Percentiles rank a stretch among this genome's conserved stretches.
These are phyloP conservation scores for Pheucticus melanocephalus DNA, from an alignment of 2,113 vertebrate genomes.

Conservation along the genomic window DNA sequence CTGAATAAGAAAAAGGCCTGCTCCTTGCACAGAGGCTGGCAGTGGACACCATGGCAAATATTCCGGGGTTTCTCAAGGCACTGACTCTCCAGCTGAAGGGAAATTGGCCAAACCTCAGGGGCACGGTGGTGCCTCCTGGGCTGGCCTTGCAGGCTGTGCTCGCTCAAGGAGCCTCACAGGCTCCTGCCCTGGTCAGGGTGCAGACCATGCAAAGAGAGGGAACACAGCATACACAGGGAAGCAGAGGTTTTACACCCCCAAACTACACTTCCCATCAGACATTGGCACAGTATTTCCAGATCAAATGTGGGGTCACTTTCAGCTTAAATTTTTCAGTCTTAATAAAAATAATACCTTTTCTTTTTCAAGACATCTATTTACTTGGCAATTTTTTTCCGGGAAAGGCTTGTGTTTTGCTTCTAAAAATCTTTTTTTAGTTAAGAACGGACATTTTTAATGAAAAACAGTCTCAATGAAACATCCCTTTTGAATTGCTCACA, in stretches of 20 bases:
- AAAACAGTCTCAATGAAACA: neutral
- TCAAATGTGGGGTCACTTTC: neutral
- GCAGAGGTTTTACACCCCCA: neutral
- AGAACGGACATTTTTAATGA: neutral
- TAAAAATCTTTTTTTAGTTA: neutral
- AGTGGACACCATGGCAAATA: neutral
- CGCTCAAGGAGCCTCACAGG: neutral
- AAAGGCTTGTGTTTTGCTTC: neutral
- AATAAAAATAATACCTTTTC: neutral
- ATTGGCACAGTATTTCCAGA: neutral
- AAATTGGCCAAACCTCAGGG: neutral
- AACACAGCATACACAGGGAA: rapidly evolving
- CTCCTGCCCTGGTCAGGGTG: neutral
- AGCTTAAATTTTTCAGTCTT: neutral
- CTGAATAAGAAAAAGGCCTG: neutral
- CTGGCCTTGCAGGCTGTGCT: neutral
- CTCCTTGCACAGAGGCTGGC: neutral
- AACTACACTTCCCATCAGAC: neutral
- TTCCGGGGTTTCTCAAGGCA: neutral
- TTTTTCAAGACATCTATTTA: neutral
- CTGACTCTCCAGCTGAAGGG: neutral
- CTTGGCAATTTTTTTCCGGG: neutral
- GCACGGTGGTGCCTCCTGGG: rapidly evolving
- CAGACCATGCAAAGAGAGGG: neutral
- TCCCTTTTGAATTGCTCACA: neutral